Conservation (phyloP, 2,888 invertebrate species). For the Rapana venosa region DNA sequence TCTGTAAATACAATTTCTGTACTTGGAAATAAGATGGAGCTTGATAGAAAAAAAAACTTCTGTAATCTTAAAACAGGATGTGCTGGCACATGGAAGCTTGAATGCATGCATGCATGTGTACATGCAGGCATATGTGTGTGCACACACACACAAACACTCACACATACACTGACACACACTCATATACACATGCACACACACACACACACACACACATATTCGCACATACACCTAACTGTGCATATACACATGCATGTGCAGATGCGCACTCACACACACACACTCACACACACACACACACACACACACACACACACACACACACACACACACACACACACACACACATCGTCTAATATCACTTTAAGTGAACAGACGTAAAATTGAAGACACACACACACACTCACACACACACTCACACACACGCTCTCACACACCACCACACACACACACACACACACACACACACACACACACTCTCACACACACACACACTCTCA, state of each 20-base stretch:
- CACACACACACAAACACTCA: constrained; percentile 6
- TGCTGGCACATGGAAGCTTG: no score
- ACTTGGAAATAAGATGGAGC: no score
- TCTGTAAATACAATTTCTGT: no score
- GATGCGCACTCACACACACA: background rate
- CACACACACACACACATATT: background rate
- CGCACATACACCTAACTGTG: background rate
- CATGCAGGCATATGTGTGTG: no score
- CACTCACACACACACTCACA: no score
- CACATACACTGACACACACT: no score
- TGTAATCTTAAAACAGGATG: no score
- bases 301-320: background rate
- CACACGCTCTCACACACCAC: no score
- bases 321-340: background rate
- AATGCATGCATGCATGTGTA: background rate
- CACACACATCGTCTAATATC: background rate
- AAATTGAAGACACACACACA: no score
- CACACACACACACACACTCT: background rate
- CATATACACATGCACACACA: background rate
- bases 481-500: background rate
- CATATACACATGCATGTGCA: background rate
- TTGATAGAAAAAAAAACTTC: no score
- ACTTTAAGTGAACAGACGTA: no score
- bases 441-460: constrained; percentile 23
- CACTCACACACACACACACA: constrained; percentile 3